Percentiles rank a stretch among this genome's conserved stretches.
phyloP scores from a whole-genome alignment of 2,797 vertebrate genomes.

The Cryptoprocta ferox region DNA sequence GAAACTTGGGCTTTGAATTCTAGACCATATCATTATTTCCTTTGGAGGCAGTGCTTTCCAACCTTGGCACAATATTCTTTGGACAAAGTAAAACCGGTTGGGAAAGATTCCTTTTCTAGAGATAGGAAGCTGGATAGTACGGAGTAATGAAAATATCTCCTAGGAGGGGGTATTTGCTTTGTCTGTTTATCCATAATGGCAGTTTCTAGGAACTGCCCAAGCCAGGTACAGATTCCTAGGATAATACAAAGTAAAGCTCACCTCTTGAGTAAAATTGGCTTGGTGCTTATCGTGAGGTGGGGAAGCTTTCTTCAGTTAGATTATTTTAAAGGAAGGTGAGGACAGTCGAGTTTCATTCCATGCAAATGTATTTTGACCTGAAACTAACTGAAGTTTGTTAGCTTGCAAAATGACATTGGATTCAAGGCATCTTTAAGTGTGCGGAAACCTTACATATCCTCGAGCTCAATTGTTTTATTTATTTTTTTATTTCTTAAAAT shows the following conservation, averaged over 20 bases:
- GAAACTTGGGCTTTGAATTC: neutral
- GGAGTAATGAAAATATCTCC: neutral
- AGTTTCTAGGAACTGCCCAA: constrained; percentile 8
- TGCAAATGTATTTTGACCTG: constrained; percentile 21
- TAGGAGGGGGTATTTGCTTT: neutral
- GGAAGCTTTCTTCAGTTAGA: neutral
- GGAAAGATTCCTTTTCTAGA: neutral
- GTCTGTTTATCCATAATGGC: neutral
- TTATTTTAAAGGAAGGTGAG: neutral
- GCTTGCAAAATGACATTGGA: neutral
- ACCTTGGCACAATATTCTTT: neutral
- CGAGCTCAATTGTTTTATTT: neutral
- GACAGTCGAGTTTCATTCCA: neutral
- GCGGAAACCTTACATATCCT: neutral
- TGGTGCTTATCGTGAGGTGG: neutral
- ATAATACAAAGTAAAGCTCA: neutral
- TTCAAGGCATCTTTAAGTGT: neutral
- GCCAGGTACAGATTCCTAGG: neutral
- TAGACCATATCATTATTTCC: neutral
- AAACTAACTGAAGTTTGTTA: neutral
- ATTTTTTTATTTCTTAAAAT: no score
- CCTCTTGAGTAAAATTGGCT: neutral
- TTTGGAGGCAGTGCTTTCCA: neutral
- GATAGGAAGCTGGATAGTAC: neutral
- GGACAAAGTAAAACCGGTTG: neutral